A percentile compares a stretch with the other conserved stretches of the same genome.
phyloP scores from a whole-genome alignment of 2,888 invertebrate species.

The Lasioglossum marginatum region DNA sequence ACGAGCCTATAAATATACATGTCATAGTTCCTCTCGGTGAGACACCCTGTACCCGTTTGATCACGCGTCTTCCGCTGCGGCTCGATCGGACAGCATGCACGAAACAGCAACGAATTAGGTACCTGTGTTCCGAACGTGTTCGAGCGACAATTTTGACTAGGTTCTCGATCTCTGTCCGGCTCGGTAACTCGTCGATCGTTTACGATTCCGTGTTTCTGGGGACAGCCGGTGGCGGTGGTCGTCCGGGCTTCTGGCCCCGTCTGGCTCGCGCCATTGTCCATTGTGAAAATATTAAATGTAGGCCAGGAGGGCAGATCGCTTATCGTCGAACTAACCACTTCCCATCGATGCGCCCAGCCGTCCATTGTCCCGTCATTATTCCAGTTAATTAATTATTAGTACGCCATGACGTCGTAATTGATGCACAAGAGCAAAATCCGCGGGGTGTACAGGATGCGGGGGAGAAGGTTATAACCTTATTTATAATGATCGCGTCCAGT shows the following conservation, averaged over 20 bases:
- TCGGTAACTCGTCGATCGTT: not conserved
- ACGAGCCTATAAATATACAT: conserved; percentile 37
- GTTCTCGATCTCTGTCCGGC: not conserved
- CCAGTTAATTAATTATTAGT: conserved; percentile 83
- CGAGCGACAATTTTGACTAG: conserved; percentile 14
- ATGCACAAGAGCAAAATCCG: conserved; percentile 78
- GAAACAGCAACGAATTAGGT: not conserved
- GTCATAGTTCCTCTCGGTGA: not conserved
- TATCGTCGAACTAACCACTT: conserved; percentile 80
- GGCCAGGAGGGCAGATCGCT: conserved; percentile 80
- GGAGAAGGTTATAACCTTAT: conserved; percentile 77
- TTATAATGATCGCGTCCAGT: conserved; percentile 70
- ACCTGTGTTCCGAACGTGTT: not conserved
- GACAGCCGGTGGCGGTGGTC: not conserved
- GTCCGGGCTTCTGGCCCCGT: conserved; percentile 27
- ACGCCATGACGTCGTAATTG: conserved; percentile 81
- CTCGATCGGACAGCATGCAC: not conserved
- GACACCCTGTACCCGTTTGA: conserved; percentile 10
- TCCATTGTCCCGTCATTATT: conserved; percentile 83
- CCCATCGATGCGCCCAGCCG: conserved; percentile 75
- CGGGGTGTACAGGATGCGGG: conserved; percentile 81
- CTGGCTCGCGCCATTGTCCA: conserved; percentile 53
- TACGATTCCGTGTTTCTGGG: not conserved
- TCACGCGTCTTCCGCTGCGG: not conserved
- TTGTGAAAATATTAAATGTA: conserved; percentile 79